Evolutionary conservation across 2,888 invertebrate species (phyloP).

Genomic region (Caenorhabditis sulstoni): DNA sequence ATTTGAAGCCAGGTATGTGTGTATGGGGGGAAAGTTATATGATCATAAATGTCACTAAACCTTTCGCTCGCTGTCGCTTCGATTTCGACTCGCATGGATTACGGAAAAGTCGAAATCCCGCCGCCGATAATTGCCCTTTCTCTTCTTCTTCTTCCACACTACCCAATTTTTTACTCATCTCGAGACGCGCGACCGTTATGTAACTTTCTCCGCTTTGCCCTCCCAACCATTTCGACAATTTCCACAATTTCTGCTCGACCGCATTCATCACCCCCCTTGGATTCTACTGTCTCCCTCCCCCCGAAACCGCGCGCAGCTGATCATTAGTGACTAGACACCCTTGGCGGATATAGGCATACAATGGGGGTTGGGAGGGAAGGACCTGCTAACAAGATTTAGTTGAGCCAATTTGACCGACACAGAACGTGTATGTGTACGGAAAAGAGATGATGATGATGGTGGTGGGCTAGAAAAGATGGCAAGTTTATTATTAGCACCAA

Average conservation of each 20-base stretch:
- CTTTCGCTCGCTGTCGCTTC: slow-evolving; percentile 10
- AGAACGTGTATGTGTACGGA: slow-evolving; percentile 40
- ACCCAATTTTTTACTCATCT: slow-evolving; percentile 1
- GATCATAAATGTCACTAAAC: slow-evolving; percentile 29
- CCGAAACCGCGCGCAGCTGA: slow-evolving; percentile 19
- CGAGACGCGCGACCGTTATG: slow-evolving; percentile 25
- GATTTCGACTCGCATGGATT: slow-evolving; percentile 5
- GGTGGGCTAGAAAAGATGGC: slow-evolving; percentile 25
- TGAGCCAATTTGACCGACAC: slow-evolving; percentile 60
- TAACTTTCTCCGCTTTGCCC: slow-evolving; percentile 18
- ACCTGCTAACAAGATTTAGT: slow-evolving; percentile 59
- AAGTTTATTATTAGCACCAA: slow-evolving; percentile 59
- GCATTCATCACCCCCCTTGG: slow-evolving; percentile 43
- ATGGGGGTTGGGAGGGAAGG: slow-evolving; percentile 23
- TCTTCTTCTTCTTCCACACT: neutral
- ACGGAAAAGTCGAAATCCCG: neutral
- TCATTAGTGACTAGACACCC: slow-evolving; percentile 46
- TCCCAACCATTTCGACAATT: neutral
- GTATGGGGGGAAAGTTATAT: neutral
- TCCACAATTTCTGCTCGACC: slow-evolving; percentile 39
- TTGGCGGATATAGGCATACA: slow-evolving; percentile 52
- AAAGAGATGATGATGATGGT: neutral
- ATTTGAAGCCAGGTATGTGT: slow-evolving; percentile 68
- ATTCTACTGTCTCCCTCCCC: no score
- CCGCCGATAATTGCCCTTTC: slow-evolving; percentile 29